Evolutionary conservation across 2,113 vertebrate genomes (phyloP).

Genomic region (Clarias batrachus): DNA sequence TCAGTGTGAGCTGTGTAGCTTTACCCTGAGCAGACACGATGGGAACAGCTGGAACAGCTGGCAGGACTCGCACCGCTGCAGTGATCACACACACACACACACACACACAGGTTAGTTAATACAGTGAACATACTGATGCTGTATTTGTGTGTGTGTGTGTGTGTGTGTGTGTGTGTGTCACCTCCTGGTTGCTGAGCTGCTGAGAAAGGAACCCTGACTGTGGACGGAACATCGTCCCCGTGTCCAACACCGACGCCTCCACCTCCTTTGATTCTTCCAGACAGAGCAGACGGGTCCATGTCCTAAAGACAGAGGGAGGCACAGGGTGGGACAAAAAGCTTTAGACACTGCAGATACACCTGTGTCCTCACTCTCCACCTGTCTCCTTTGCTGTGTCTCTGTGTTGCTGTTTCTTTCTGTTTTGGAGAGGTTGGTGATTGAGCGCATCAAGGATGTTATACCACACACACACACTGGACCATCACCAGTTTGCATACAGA

Average conservation of each 20-base stretch:
- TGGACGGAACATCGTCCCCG: background rate
- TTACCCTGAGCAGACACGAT: slow-evolving; percentile 41
- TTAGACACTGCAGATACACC: background rate
- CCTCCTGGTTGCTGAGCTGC: slow-evolving; percentile 71
- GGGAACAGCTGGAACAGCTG: slow-evolving; percentile 52
- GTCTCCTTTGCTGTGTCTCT: too few relatives aligned
- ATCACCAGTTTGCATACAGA: too few relatives aligned
- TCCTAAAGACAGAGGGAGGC: slow-evolving; percentile 62
- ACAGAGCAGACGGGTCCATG: slow-evolving; percentile 71
- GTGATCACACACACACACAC: background rate
- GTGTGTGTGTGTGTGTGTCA: slow-evolving; percentile 41
- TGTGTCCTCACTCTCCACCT: too few relatives aligned
- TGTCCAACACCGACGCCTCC: slow-evolving; percentile 62
- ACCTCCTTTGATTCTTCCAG: slow-evolving; percentile 80
- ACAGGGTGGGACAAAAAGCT: background rate
- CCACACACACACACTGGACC: too few relatives aligned
- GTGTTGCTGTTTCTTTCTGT: too few relatives aligned
- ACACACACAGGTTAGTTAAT: too few relatives aligned
- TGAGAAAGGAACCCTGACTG: slow-evolving; percentile 13
- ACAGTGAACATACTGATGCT: too few relatives aligned
- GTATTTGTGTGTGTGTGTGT: background rate
- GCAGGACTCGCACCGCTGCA: slow-evolving; percentile 72
- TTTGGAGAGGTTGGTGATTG: too few relatives aligned
- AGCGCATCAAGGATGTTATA: too few relatives aligned
- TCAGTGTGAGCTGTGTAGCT: background rate